Base-by-base conservation (phyloP, 35 echinoderm and acorn worm species). In the Anneissia japonica region DNA sequence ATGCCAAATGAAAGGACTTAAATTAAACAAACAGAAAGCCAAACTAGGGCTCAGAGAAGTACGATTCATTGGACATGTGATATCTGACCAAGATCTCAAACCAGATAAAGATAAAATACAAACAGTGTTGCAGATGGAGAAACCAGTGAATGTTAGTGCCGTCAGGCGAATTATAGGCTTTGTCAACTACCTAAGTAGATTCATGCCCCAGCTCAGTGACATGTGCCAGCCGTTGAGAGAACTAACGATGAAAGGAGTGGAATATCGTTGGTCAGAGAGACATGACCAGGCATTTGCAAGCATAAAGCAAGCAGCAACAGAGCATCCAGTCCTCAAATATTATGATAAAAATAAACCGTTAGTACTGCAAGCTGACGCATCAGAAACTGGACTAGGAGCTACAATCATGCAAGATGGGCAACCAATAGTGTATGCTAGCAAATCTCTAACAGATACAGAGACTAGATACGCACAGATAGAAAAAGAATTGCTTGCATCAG, bases 1-100 rank as follows among this genome's bases (percentile, higher is more conserved):
- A 85, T 93, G 86, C 33, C 77, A 33, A 37, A 80, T 79, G 31
- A 39, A 45, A 73, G 84, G 73, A 38, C 37, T 92, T 32, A 83
- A 89, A 32, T 46, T 77, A 7, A 89, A 93, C 37, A 84, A 82
- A 13, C 83, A 91, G 0, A 91, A 88, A 75, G 77, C 29, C 79
- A 83, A 75, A 34, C 77, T 88, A 4, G 1, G 73, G 0, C 17
- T 75, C 32, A 87, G 51, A 30, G 30, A 81, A 55, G 87, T 93
- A 32, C 43, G 37, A 10, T 97, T 87, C 46, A 88, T 93, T 41
- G 94, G 94, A 55, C 94, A 97, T 37, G 7, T 90, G 28, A 80
- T 97, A 17, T 87, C 83, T 23, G 74, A 13, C 6, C 36, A 89
- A 17, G 91, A 88, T 38, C 77, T 93, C 3, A 87, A 87, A 46